Evolutionary conservation across 1,140 invertebrate species (phyloP).

Genomic region (Saccostrea echinata): DNA sequence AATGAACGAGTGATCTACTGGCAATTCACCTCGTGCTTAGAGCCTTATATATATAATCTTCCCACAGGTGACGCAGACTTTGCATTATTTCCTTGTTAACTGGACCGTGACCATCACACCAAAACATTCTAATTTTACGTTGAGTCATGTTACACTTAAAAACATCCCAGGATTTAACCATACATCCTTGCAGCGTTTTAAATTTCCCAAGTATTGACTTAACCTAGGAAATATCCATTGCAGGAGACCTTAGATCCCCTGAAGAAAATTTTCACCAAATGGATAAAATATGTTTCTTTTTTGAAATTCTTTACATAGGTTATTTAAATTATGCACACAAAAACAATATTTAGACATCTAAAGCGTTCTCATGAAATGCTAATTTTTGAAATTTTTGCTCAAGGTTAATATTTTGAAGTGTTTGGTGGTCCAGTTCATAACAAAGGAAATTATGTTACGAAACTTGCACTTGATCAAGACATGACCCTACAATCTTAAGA

Average conservation of each 20-base stretch:
- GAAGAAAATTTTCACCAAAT: constrained; percentile 6
- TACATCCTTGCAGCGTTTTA: neutral
- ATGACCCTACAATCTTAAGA: neutral
- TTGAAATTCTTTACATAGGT: neutral
- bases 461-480: constrained; percentile 7
- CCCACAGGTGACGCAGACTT: neutral
- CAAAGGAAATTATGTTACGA: neutral
- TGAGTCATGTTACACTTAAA: constrained; percentile 18
- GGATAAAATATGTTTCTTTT: neutral
- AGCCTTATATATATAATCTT: neutral
- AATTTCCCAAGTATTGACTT: neutral
- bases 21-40: neutral
- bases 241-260: neutral
- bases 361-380: neutral
- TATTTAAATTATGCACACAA: constrained; percentile 1
- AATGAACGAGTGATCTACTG: neutral
- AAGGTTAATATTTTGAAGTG: neutral
- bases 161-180: constrained; percentile 17
- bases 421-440: neutral
- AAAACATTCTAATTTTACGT: constrained; percentile 17
- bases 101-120: neutral
- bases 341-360: constrained; percentile 13
- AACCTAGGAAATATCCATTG: neutral
- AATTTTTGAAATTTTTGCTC: neutral
- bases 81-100: neutral